Percentiles rank a stretch among this genome's conserved stretches.
Conservation (phyloP, 2,888 invertebrate species). For the Rotaria macrura region DNA sequence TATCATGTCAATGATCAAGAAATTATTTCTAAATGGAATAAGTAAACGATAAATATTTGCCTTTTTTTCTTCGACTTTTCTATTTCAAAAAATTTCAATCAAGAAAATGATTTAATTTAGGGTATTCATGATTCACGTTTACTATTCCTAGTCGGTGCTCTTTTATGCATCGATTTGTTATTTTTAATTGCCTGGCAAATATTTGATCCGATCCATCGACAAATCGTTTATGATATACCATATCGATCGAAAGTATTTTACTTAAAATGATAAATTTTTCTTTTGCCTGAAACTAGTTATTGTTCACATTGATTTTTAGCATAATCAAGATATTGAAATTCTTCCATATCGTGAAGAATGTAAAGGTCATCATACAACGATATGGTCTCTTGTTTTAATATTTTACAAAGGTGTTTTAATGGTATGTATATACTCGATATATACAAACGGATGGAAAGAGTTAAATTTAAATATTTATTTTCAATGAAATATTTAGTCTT, state of each 20-base stretch:
- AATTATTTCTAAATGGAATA: no score
- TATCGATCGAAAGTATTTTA: neutral
- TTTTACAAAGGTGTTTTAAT: constrained; percentile 31
- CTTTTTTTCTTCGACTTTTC: no score
- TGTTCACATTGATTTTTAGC: neutral
- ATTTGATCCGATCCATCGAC: constrained; percentile 29
- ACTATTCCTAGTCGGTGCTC: constrained; percentile 21
- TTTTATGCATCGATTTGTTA: constrained; percentile 24
- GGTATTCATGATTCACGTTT: constrained; percentile 31
- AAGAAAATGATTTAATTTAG: neutral
- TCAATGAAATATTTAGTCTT: constrained; percentile 60
- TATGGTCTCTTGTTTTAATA: constrained; percentile 26
- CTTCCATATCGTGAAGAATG: constrained; percentile 1
- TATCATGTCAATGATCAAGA: no score
- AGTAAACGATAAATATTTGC: no score
- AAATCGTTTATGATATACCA: neutral
- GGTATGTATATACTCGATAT: no score
- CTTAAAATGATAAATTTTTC: neutral
- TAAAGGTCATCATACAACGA: constrained; percentile 22
- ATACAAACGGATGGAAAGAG: no score
- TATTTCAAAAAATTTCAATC: no score
- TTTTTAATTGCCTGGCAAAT: constrained; percentile 29
- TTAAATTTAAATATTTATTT: no score
- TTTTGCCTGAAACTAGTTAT: neutral
- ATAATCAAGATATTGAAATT: constrained; percentile 1